Evolutionary conservation across 2,888 invertebrate species (phyloP).

Genomic region (Macaria liturata): DNA sequence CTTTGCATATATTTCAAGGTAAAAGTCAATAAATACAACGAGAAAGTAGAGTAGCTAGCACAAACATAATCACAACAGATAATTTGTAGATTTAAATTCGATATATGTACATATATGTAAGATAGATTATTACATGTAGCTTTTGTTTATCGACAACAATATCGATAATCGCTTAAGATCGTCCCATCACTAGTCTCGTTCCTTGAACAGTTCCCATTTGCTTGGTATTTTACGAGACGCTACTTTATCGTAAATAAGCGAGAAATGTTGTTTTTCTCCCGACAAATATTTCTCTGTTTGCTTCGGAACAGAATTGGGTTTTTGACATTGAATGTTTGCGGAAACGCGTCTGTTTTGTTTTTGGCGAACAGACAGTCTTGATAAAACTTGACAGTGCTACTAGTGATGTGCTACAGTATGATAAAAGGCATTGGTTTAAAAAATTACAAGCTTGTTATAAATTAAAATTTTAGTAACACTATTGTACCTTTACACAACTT

Average conservation of each 20-base stretch:
- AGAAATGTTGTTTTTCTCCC: conserved; percentile 24
- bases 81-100: background rate
- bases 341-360: background rate
- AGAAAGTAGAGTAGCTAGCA: too few species aligned
- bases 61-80: too few species aligned
- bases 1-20: too few species aligned
- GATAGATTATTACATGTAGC: too few species aligned
- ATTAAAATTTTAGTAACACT: too few species aligned
- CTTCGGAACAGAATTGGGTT: conserved; percentile 12
- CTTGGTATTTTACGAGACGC: conserved; percentile 26
- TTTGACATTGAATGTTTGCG: conserved; percentile 20
- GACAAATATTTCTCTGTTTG: conserved; percentile 21
- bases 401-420: too few species aligned
- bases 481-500: too few species aligned
- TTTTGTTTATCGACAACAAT: background rate
- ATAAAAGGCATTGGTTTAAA: too few species aligned
- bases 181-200: conserved; percentile 20
- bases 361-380: too few species aligned
- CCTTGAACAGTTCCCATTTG: conserved; percentile 22
- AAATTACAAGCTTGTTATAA: too few species aligned
- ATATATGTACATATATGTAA: background rate
- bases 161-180: conserved; percentile 1
- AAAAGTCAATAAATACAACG: too few species aligned
- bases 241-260: conserved; percentile 27
- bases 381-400: too few species aligned